Percentiles rank a stretch among this genome's conserved stretches.
These are phyloP conservation scores for Linhomoeus sp. DNA, from an alignment of 2,888 invertebrate species.

Conservation along the genomic window DNA sequence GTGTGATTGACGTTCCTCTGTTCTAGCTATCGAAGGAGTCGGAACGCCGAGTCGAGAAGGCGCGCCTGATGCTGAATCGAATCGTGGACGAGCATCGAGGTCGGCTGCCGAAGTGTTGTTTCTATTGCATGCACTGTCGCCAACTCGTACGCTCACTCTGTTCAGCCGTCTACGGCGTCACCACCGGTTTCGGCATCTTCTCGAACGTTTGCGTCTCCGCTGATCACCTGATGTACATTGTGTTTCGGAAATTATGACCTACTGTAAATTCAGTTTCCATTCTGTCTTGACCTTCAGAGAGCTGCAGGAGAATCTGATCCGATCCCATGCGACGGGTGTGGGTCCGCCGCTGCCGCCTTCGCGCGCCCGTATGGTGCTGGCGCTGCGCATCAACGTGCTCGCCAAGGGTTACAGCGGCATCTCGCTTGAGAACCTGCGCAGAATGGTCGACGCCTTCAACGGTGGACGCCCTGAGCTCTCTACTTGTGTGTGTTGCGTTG, in stretches of 20 bases:
- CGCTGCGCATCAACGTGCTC: slow-evolving; percentile 44
- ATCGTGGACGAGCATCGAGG: slow-evolving; percentile 41
- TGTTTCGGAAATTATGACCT: not conserved
- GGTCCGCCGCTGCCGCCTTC: slow-evolving; percentile 41
- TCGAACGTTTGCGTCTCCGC: slow-evolving; percentile 38
- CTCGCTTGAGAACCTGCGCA: slow-evolving; percentile 38
- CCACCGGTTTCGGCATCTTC: slow-evolving; percentile 48
- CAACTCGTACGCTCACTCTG: too few relatives aligned
- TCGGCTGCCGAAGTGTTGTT: slow-evolving; percentile 11
- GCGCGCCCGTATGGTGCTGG: slow-evolving; percentile 42
- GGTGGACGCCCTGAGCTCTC: slow-evolving; percentile 28
- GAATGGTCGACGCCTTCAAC: slow-evolving; percentile 44
- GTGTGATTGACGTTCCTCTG: too few relatives aligned
- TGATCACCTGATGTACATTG: slow-evolving; percentile 32
- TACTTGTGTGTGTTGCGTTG: not conserved
- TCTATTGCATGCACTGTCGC: too few relatives aligned
- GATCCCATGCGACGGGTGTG: slow-evolving; percentile 46
- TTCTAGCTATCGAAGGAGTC: too few relatives aligned
- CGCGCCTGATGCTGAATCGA: slow-evolving; percentile 39
- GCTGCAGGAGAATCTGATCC: slow-evolving; percentile 43
- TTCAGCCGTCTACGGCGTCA: slow-evolving; percentile 42
- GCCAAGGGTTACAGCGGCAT: slow-evolving; percentile 49
- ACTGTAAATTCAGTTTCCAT: not conserved
- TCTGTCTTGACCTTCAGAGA: slow-evolving; percentile 9
- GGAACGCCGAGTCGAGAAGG: too few relatives aligned